Conservation (phyloP, 2,113 vertebrate genomes). For the Paralichthys olivaceus region DNA sequence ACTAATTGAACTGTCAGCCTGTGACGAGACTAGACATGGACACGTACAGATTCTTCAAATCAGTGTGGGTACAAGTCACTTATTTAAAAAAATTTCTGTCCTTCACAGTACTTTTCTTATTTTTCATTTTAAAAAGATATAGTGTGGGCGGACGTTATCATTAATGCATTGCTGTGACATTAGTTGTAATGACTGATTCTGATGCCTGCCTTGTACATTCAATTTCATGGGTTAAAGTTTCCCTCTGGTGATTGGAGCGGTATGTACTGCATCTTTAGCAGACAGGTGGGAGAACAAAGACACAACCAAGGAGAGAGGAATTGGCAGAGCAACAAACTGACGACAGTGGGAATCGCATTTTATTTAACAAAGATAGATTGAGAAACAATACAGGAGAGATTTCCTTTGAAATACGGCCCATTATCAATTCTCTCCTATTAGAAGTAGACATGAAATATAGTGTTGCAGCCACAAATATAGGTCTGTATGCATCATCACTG, state of each 20-base stretch:
- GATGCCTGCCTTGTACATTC: slow-evolving; percentile 48
- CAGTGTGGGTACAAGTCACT: slow-evolving; percentile 40
- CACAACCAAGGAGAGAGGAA: slow-evolving; percentile 14
- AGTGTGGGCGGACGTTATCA: slow-evolving; percentile 42
- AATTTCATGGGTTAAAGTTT: slow-evolving; percentile 57
- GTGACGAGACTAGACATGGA: slow-evolving; percentile 70
- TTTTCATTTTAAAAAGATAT: slow-evolving; percentile 18
- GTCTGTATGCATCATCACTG: slow-evolving; percentile 49
- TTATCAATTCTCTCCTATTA: slow-evolving; percentile 32
- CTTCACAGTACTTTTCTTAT: slow-evolving; percentile 25
- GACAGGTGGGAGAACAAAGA: slow-evolving; percentile 18
- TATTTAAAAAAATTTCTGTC: slow-evolving; percentile 18
- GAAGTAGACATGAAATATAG: slow-evolving; percentile 48
- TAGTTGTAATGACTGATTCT: slow-evolving; percentile 57
- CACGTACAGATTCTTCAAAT: slow-evolving; percentile 54
- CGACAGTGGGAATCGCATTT: slow-evolving; percentile 20
- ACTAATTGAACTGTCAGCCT: slow-evolving; percentile 78
- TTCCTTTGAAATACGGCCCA: slow-evolving; percentile 6
- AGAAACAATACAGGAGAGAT: slow-evolving; percentile 1
- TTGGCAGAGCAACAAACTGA: neutral
- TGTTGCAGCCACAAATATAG: slow-evolving; percentile 38
- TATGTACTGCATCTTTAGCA: slow-evolving; percentile 31
- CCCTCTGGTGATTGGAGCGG: slow-evolving; percentile 18
- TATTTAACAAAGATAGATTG: slow-evolving; percentile 25
- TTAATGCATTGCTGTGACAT: slow-evolving; percentile 58